These are phyloP conservation scores for Cordylochernes scorpioides DNA, from an alignment of 2,888 invertebrate genomes.

Conservation along the genomic window DNA sequence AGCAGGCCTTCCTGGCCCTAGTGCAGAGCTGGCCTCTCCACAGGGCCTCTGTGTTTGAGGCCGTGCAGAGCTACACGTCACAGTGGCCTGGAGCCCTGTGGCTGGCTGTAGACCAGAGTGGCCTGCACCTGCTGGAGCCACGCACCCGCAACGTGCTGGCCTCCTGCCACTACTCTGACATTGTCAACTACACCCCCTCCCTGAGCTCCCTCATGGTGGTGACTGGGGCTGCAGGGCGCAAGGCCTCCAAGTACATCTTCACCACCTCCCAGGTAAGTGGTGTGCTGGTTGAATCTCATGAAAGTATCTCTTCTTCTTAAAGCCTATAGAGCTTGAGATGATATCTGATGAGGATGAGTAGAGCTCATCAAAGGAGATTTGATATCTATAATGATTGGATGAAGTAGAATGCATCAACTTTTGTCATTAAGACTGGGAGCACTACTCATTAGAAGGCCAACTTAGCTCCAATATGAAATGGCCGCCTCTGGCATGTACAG, in stretches of 20 bases:
- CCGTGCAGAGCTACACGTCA: constrained; percentile 86
- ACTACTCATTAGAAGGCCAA: too few species aligned
- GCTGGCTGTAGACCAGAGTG: constrained; percentile 74
- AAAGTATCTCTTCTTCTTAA: not conserved
- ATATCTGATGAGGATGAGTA: too few species aligned
- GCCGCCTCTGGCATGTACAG: too few species aligned
- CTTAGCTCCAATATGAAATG: too few species aligned
- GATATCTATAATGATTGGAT: too few species aligned
- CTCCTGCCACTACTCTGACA: constrained; percentile 65
- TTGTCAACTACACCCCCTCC: constrained; percentile 70
- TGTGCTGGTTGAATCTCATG: too few species aligned
- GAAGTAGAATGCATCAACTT: too few species aligned
- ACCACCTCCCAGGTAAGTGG: constrained; percentile 54
- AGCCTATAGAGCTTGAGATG: too few species aligned
- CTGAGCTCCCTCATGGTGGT: constrained; percentile 76
- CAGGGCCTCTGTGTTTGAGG: constrained; percentile 74
- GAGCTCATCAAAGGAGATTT: too few species aligned
- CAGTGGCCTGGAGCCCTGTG: constrained; percentile 78
- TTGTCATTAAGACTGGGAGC: too few species aligned
- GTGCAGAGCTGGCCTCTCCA: constrained; percentile 81
- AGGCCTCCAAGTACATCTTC: constrained; percentile 76
- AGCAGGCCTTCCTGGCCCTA: constrained; percentile 69
- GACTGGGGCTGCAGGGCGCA: constrained; percentile 52
- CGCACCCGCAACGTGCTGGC: constrained; percentile 61
- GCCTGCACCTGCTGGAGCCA: constrained; percentile 64